Evolutionary conservation across 2,797 vertebrate genomes (phyloP).

Genomic region (Trichosurus vulpecula): DNA sequence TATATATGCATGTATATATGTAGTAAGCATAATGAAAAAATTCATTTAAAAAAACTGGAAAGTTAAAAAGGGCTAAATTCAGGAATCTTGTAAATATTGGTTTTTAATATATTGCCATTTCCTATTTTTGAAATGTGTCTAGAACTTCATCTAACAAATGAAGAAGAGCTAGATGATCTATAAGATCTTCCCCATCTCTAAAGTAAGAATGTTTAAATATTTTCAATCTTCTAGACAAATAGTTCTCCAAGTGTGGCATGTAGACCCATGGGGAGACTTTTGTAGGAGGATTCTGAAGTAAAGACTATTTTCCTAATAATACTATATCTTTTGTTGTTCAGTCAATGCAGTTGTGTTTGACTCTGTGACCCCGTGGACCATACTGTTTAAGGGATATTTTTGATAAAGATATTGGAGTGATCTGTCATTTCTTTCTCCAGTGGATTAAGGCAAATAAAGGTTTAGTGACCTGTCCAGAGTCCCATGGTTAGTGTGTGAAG

Average conservation of each 20-base stretch:
- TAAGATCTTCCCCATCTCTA: neutral
- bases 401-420: neutral
- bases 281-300: neutral
- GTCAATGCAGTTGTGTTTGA: neutral
- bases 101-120: neutral
- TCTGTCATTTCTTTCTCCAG: too few species aligned
- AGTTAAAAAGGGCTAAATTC: neutral
- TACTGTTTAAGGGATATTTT: neutral
- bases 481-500: too few species aligned
- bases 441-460: too few species aligned
- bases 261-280: neutral
- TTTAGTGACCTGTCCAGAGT: too few species aligned
- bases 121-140: neutral
- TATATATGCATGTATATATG: neutral
- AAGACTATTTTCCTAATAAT: neutral
- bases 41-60: neutral
- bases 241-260: neutral
- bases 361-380: too few species aligned
- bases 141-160: neutral
- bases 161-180: neutral
- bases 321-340: neutral
- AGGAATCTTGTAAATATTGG: neutral
- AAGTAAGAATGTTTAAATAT: neutral
- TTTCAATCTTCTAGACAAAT: neutral
- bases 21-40: neutral